A percentile compares a stretch with the other conserved stretches of the same genome.
These are phyloP conservation scores for Hydropsyche betteni DNA, from an alignment of 2,888 invertebrate genomes.

Conservation along the genomic window DNA sequence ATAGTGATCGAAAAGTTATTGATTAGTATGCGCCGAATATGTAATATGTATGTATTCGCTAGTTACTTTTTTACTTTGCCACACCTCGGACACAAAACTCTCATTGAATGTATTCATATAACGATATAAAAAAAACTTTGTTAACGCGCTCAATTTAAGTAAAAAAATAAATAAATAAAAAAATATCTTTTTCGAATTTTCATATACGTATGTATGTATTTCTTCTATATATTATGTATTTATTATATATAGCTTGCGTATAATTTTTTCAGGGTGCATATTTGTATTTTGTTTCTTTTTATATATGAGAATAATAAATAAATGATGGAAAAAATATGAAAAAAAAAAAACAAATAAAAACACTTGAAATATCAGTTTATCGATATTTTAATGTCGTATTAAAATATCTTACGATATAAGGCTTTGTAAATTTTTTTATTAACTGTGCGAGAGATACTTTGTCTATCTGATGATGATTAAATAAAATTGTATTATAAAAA, in stretches of 20 bases:
- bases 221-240: background rate
- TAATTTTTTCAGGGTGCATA: slow-evolving; percentile 39
- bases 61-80: slow-evolving; percentile 44
- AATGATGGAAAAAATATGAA: too few relatives aligned
- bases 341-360: too few relatives aligned
- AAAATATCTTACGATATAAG: slow-evolving; percentile 68
- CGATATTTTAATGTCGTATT: slow-evolving; percentile 30
- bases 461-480: slow-evolving; percentile 74
- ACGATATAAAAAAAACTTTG: slow-evolving; percentile 35
- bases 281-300: slow-evolving; percentile 44
- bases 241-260: slow-evolving; percentile 31
- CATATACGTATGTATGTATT: background rate
- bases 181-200: slow-evolving; percentile 15
- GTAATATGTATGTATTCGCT: slow-evolving; percentile 24
- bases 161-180: too few relatives aligned
- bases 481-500: slow-evolving; percentile 75
- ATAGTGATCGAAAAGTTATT: slow-evolving; percentile 41
- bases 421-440: slow-evolving; percentile 78
- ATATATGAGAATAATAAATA: background rate
- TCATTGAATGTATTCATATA: slow-evolving; percentile 13
- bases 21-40: slow-evolving; percentile 46
- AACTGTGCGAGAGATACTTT: slow-evolving; percentile 74
- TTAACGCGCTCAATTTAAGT: slow-evolving; percentile 45
- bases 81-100: slow-evolving; percentile 38
- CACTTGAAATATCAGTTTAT: slow-evolving; percentile 29